These are phyloP conservation scores for Perccottus glenii DNA, from an alignment of 2,113 vertebrate species.

Conservation along the genomic window DNA sequence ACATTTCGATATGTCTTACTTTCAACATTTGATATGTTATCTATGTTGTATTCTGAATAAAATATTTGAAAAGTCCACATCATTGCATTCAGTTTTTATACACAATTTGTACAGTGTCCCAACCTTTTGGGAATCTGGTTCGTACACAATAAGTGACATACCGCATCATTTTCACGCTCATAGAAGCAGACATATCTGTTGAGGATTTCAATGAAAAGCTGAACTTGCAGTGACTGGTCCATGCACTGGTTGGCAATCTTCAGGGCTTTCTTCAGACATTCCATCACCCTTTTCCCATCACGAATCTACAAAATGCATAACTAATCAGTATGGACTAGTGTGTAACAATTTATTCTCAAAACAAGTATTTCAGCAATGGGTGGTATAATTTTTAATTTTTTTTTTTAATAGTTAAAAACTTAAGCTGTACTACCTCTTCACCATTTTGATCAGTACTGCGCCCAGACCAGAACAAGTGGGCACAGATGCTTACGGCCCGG, in stretches of 20 bases:
- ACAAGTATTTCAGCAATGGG: too few species aligned
- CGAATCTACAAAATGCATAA: conserved; percentile 83
- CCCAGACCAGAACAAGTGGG: conserved; percentile 97
- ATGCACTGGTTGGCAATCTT: conserved; percentile 99
- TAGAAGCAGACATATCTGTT: conserved; percentile 99
- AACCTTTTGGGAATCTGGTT: too few species aligned
- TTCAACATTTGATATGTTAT: too few species aligned
- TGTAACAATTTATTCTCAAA: background rate
- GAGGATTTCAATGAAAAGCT: conserved; percentile 99
- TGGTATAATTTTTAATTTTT: too few species aligned
- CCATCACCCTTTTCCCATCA: conserved; percentile 97
- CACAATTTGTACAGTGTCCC: too few species aligned
- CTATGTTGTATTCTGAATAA: too few species aligned
- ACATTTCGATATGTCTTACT: too few species aligned
- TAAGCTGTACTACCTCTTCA: conserved; percentile 84
- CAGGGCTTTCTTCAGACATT: conserved; percentile 97
- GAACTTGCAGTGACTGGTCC: conserved; percentile 97
- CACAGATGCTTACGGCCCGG: conserved; percentile 94
- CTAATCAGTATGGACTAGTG: background rate
- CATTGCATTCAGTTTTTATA: too few species aligned
- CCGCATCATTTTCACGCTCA: conserved; percentile 97
- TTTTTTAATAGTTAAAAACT: background rate
- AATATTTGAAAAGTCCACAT: too few species aligned
- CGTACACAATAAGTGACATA: conserved; percentile 54
- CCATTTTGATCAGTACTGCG: conserved; percentile 94